Evolutionary conservation across 1,140 invertebrate species (phyloP).

Genomic region (Drosophila oshimai): DNA sequence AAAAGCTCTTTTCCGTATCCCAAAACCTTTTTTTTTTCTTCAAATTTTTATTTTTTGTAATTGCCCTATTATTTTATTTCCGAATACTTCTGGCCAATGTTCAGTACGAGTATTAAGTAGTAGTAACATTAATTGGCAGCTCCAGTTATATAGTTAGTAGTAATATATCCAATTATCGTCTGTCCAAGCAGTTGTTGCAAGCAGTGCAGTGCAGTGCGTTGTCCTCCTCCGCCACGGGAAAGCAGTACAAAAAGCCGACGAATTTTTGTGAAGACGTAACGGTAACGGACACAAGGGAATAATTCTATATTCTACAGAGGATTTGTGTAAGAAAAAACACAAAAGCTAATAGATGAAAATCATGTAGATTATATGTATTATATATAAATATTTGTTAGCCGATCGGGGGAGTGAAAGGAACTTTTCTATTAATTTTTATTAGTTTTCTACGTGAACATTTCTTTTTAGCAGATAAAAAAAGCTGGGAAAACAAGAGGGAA

Average conservation of each 20-base stretch:
- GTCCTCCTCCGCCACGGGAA: not conserved
- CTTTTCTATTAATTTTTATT: constrained; percentile 17
- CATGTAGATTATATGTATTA: constrained; percentile 44
- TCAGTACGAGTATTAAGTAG: not conserved
- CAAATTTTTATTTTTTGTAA: not conserved
- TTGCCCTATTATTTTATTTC: not conserved
- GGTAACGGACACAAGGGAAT: constrained; percentile 34
- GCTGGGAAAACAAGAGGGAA: not conserved
- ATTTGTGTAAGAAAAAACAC: not conserved
- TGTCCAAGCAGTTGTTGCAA: constrained; percentile 3
- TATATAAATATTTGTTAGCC: constrained; percentile 45
- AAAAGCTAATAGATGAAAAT: constrained; percentile 24
- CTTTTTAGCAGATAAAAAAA: constrained; percentile 20
- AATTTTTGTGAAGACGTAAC: constrained; percentile 20
- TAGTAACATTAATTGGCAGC: constrained; percentile 1
- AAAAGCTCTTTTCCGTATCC: not conserved
- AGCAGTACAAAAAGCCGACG: constrained; percentile 7
- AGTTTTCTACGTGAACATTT: constrained; percentile 26
- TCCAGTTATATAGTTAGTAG: constrained; percentile 7
- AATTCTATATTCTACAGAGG: constrained; percentile 26
- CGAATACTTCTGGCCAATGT: not conserved
- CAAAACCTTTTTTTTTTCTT: not conserved
- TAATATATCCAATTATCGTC: not conserved
- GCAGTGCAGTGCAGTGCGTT: too few relatives aligned
- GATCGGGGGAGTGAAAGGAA: constrained; percentile 16